Percentiles rank a stretch among this genome's conserved stretches.
Conservation (phyloP, 64 coral and sea anemone genomes). For the Astreopora myriophthalma region DNA sequence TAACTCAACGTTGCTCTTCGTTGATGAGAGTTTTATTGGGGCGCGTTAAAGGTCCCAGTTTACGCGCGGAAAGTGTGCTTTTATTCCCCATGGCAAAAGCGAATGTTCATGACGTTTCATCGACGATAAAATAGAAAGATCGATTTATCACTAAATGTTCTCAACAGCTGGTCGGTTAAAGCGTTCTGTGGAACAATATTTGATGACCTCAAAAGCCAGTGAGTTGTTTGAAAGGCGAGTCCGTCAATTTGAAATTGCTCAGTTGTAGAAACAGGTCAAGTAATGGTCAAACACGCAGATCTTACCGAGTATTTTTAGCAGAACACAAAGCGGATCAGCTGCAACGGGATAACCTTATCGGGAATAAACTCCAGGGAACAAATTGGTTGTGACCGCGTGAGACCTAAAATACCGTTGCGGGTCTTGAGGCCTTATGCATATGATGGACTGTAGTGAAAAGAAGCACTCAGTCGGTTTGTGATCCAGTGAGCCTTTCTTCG, state of each 20-base stretch:
- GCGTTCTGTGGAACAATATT: slow-evolving; percentile 7
- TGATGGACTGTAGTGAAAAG: background rate
- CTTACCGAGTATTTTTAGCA: background rate
- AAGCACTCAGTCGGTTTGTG: background rate
- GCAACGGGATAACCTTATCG: slow-evolving; percentile 41
- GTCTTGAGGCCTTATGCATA: background rate
- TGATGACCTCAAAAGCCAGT: background rate
- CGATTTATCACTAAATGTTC: slow-evolving; percentile 48
- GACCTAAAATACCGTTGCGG: background rate
- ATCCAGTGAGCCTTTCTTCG: background rate
- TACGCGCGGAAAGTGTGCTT: background rate
- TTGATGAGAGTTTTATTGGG: slow-evolving; percentile 32
- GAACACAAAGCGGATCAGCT: slow-evolving; percentile 19
- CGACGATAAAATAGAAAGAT: slow-evolving; percentile 26
- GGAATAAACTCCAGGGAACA: slow-evolving; percentile 25
- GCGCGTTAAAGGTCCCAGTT: background rate
- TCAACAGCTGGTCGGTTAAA: slow-evolving; percentile 32
- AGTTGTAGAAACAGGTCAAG: background rate
- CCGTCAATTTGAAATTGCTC: background rate
- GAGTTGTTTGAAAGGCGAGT: background rate
- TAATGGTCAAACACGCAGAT: background rate
- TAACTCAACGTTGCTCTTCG: background rate
- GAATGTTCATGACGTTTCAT: slow-evolving; percentile 19
- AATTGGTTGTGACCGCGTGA: slow-evolving; percentile 9
- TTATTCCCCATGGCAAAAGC: background rate